Percentiles rank a stretch among this genome's conserved stretches.
These are phyloP conservation scores for Chrosomus eos DNA, from an alignment of 2,797 vertebrate genomes.

Conservation along the genomic window DNA sequence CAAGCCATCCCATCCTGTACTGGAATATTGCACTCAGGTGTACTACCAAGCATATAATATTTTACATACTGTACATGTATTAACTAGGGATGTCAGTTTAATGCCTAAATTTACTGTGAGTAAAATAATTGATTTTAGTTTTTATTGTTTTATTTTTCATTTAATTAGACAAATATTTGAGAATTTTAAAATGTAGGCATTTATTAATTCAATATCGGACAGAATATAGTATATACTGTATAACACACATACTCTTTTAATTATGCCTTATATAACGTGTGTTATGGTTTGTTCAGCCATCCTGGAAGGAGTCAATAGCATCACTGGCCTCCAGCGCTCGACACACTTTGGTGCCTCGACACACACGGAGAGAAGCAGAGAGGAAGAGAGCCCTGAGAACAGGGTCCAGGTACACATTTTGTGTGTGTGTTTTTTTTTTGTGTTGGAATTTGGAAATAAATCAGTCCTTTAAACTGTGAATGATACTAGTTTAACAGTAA, in stretches of 20 bases:
- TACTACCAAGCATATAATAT: background rate
- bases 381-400: slow-evolving; percentile 60
- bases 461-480: background rate
- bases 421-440: background rate
- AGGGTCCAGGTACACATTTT: slow-evolving; percentile 50
- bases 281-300: slow-evolving; percentile 72
- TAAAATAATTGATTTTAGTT: background rate
- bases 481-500: background rate
- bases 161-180: background rate
- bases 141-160: background rate
- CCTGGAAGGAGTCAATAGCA: slow-evolving; percentile 79
- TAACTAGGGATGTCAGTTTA: background rate
- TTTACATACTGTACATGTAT: background rate
- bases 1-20: slow-evolving; percentile 78
- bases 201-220: background rate
- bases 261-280: background rate
- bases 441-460: background rate
- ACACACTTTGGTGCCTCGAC: slow-evolving; percentile 70
- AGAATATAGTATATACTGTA: background rate
- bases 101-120: background rate
- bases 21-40: slow-evolving; percentile 84
- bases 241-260: background rate
- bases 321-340: slow-evolving; percentile 73
- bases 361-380: slow-evolving; percentile 65
- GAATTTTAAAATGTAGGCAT: background rate